Evolutionary conservation across 1,140 invertebrate species (phyloP).

Genomic region (Drosophila sproati): DNA sequence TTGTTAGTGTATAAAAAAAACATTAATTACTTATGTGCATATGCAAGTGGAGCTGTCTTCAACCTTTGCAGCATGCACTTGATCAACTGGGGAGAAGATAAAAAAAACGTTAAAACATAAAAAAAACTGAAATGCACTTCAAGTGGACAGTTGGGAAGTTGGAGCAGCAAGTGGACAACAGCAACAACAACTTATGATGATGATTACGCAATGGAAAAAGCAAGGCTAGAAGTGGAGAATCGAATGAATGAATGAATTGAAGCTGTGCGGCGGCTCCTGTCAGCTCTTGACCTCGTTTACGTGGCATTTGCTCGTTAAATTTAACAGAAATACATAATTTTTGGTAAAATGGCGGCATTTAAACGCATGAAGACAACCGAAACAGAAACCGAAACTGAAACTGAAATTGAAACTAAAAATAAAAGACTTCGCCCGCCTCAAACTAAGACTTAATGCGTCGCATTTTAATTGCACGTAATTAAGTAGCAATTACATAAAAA

Average conservation of each 20-base stretch:
- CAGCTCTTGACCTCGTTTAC: slow-evolving; percentile 73
- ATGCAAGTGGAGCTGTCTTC: slow-evolving; percentile 53
- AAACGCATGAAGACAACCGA: slow-evolving; percentile 18
- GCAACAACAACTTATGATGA: slow-evolving; percentile 67
- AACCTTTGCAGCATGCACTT: slow-evolving; percentile 55
- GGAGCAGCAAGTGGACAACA: slow-evolving; percentile 62
- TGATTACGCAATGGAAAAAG: slow-evolving; percentile 65
- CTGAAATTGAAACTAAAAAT: slow-evolving; percentile 1
- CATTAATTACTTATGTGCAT: slow-evolving; percentile 54
- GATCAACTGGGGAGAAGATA: slow-evolving; percentile 42
- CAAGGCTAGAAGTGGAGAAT: slow-evolving; percentile 27
- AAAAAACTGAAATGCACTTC: slow-evolving; percentile 62
- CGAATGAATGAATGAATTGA: slow-evolving; percentile 46
- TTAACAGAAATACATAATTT: slow-evolving; percentile 35
- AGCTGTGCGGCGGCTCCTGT: slow-evolving; percentile 42
- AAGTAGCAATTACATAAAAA: slow-evolving; percentile 78
- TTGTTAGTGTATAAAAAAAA: slow-evolving; percentile 20
- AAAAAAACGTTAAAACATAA: background rate
- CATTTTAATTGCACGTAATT: slow-evolving; percentile 79
- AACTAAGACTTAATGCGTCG: slow-evolving; percentile 53
- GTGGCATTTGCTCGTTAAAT: slow-evolving; percentile 37
- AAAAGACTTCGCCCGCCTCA: slow-evolving; percentile 42
- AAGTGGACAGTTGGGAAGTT: slow-evolving; percentile 67
- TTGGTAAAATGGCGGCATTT: slow-evolving; percentile 6
- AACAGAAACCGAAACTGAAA: slow-evolving; percentile 7